phyloP scores from a whole-genome alignment of 2,888 invertebrate species.

The Coelopa pilipes region DNA sequence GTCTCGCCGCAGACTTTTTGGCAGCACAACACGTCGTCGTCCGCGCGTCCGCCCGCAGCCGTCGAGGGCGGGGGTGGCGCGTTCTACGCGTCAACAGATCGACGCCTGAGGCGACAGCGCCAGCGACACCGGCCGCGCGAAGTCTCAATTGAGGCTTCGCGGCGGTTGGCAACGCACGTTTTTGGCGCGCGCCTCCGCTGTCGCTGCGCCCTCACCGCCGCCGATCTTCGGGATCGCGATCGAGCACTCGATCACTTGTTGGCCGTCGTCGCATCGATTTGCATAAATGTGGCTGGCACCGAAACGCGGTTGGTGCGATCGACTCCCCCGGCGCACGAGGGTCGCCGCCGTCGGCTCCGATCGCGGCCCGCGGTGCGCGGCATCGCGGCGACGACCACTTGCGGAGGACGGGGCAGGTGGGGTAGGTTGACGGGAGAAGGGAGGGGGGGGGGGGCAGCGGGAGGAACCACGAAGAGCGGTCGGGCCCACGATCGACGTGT shows the following conservation, averaged over 20 bases:
- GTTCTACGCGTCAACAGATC: neutral
- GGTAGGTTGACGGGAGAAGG: too few species aligned
- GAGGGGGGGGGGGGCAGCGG: neutral
- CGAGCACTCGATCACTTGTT: conserved; percentile 1
- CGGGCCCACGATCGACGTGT: neutral
- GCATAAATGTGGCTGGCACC: conserved; percentile 12
- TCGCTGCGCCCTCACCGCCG: neutral
- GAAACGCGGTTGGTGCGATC: too few species aligned
- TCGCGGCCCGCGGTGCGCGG: too few species aligned
- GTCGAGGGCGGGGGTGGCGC: neutral
- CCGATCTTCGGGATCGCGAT: neutral
- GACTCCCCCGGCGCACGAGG: neutral
- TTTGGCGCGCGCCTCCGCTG: conserved; percentile 15
- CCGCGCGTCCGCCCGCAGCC: neutral
- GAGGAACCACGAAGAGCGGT: neutral
- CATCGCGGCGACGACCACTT: too few species aligned
- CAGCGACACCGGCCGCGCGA: neutral
- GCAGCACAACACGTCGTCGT: conserved; percentile 10
- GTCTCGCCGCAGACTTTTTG: conserved; percentile 22
- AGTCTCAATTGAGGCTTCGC: conserved; percentile 7
- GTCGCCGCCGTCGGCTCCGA: too few species aligned
- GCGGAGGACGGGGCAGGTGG: too few species aligned
- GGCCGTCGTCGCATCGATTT: conserved; percentile 10
- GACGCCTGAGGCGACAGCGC: neutral
- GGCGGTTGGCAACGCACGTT: conserved; percentile 11